Evolutionary conservation across 2,113 vertebrate genomes (phyloP), one percentile per base, ranked within the genome.

Genomic region (Pterocles burchelli): DNA sequence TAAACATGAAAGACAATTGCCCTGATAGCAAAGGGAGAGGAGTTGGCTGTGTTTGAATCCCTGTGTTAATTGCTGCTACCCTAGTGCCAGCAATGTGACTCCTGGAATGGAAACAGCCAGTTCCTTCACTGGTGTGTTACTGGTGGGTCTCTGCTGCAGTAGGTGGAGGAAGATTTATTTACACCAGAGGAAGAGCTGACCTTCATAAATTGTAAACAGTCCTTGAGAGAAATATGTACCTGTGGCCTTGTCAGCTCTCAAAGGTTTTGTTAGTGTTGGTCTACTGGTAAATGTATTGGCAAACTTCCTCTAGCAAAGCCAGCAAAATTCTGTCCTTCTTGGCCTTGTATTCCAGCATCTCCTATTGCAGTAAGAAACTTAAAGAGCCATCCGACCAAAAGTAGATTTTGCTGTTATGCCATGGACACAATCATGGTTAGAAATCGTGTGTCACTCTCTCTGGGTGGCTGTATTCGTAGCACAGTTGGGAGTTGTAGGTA

Each of bases 191-290:
- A 95, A 94, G 75, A 90, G 72, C 75, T 74, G 93, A 63, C 95
- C 92, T 95, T 93, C 93, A 71, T 55, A 79, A 93, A 79, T 20
- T 89, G 93, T 90, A 93, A 93, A 86, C 78, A 88, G 89, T 75
- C 93, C 93, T 95, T 94, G 91, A 88, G 71, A 91, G 94, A 58
- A 89, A 61, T 72, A 28, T 8, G 43, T 85, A 59, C 66, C 88
- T 34, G 2, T 46, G 91, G 81, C 91, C 91, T 91, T 89, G 96
- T 93, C 93, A 86, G 85, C 79, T 88, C 90, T 93, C 72, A 49
- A 17, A 88, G 75, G 55, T 71, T 90, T 93, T 86, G 92, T 96
- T 52, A 3, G 41, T 21, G 52, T 49, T 92, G 90, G 61, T 74
- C 79, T 78, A 1, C 68, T 81, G 68, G 90, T 70, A 83, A 76